phyloP scores from a whole-genome alignment of 2,113 vertebrate genomes.

The Paradisaea rubra region DNA sequence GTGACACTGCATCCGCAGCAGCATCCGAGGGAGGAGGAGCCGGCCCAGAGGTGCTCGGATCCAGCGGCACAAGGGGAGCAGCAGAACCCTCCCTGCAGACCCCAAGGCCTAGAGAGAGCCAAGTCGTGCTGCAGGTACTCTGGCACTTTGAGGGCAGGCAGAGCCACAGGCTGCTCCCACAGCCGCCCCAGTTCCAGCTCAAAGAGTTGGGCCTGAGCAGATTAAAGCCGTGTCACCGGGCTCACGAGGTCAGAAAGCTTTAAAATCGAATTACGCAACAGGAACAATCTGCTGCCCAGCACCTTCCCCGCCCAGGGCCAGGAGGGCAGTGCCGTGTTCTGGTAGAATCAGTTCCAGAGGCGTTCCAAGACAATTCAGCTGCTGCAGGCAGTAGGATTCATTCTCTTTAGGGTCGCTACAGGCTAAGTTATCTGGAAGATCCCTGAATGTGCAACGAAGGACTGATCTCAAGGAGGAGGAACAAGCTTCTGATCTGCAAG shows the following conservation, averaged over 20 bases:
- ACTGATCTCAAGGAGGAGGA: background rate
- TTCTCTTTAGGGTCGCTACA: background rate
- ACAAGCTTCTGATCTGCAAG: background rate
- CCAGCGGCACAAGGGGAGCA: accelerated
- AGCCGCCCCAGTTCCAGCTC: background rate
- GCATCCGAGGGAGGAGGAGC: background rate
- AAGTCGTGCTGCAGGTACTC: accelerated
- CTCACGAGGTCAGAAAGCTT: background rate
- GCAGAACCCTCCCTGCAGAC: background rate
- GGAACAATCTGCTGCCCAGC: background rate
- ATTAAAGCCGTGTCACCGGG: background rate
- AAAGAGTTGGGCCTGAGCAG: background rate
- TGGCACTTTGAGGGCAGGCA: background rate
- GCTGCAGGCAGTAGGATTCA: background rate
- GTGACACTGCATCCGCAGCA: background rate
- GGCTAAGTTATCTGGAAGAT: conserved; percentile 3
- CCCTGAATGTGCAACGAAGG: background rate
- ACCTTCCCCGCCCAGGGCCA: background rate
- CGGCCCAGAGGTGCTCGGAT: background rate
- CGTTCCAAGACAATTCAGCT: background rate
- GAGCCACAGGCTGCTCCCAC: background rate
- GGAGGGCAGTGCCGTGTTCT: background rate
- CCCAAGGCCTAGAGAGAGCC: background rate
- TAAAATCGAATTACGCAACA: background rate
- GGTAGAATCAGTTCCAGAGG: background rate